Conservation (phyloP, 2,888 invertebrate species). For the Pollenia labialis region DNA sequence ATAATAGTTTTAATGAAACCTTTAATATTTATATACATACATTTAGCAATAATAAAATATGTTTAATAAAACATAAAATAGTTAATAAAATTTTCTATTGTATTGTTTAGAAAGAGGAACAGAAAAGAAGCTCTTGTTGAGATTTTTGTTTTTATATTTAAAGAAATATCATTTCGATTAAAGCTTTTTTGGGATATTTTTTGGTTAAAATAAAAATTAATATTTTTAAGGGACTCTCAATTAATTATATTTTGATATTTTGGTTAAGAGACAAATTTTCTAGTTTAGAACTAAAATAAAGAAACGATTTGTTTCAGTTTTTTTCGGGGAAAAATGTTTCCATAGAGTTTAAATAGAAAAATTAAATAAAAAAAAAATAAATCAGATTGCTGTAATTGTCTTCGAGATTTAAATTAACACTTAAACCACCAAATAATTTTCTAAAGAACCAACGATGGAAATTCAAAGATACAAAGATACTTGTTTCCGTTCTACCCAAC, state of each 20-base stretch:
- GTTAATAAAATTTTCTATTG: constrained; percentile 53
- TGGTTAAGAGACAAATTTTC: neutral
- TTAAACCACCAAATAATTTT: too few relatives aligned
- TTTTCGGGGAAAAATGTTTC: neutral
- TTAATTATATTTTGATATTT: constrained; percentile 17
- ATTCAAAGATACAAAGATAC: too few relatives aligned
- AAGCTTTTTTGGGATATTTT: constrained; percentile 44
- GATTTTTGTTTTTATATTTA: constrained; percentile 28
- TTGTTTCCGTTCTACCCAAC: too few relatives aligned
- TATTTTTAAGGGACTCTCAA: neutral
- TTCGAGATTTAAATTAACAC: too few relatives aligned
- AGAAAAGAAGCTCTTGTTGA: constrained; percentile 1
- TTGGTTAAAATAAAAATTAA: constrained; percentile 40
- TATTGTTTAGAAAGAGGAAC: constrained; percentile 6
- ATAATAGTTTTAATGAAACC: constrained; percentile 56
- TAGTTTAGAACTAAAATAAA: constrained; percentile 39
- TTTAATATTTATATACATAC: constrained; percentile 42
- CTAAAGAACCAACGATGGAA: too few relatives aligned
- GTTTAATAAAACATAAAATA: constrained; percentile 7
- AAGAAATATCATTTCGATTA: constrained; percentile 27
- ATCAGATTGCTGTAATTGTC: too few relatives aligned
- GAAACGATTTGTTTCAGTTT: neutral
- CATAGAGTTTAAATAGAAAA: too few relatives aligned
- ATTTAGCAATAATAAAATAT: constrained; percentile 26
- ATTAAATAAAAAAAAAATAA: too few relatives aligned